Evolutionary conservation across 2,888 invertebrate species (phyloP).

Genomic region (Torymus aiolomorphi): DNA sequence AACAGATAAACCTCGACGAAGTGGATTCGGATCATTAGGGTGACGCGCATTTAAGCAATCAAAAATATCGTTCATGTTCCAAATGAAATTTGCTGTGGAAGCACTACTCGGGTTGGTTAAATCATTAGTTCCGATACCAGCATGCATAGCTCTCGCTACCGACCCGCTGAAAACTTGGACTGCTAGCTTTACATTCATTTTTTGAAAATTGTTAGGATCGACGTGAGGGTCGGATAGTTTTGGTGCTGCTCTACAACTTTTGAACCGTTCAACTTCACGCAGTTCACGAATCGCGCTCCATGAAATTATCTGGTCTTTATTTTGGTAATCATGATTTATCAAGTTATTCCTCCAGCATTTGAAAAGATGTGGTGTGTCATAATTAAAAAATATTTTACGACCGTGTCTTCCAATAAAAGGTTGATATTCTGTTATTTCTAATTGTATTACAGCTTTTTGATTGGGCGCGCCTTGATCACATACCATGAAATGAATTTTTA

Average conservation of each 20-base stretch:
- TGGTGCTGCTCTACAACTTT: no score
- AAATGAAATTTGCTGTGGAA: not conserved
- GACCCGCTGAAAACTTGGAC: not conserved
- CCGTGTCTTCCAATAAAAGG: not conserved
- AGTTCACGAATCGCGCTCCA: no score
- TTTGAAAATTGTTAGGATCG: not conserved
- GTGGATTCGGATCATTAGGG: not conserved
- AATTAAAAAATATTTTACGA: not conserved
- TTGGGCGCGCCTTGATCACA: not conserved
- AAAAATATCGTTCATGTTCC: not conserved
- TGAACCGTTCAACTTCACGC: no score
- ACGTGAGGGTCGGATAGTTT: no score
- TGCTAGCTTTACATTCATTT: constrained; percentile 1
- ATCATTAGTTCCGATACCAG: not conserved
- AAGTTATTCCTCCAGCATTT: constrained; percentile 26
- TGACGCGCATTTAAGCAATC: constrained; percentile 12
- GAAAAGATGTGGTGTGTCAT: constrained; percentile 4
- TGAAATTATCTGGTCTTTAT: not conserved
- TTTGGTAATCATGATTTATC: constrained; percentile 7
- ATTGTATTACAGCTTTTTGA: not conserved
- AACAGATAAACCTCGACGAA: not conserved
- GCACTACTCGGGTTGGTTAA: not conserved
- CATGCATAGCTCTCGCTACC: not conserved
- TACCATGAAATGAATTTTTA: no score
- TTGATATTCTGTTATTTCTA: not conserved